Evolutionary conservation across 2,888 invertebrate species (phyloP).

Genomic region (Uropetala carovei): DNA sequence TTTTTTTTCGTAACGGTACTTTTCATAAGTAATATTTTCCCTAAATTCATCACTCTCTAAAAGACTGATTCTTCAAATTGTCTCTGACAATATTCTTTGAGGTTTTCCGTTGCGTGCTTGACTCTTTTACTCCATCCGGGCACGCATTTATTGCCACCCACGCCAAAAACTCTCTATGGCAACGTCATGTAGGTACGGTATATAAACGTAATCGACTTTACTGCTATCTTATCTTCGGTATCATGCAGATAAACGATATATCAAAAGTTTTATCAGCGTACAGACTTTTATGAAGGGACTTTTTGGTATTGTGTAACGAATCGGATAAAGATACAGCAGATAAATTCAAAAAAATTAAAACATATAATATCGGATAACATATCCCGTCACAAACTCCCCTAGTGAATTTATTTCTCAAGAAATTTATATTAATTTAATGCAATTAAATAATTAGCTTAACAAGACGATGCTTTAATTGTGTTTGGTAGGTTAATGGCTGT

Average conservation of each 20-base stretch:
- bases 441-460: no score
- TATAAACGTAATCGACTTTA: not conserved
- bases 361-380: no score
- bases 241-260: constrained; percentile 9
- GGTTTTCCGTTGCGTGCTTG: not conserved
- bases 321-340: not conserved
- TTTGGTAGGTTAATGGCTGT: no score
- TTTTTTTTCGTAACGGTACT: no score
- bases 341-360: not conserved
- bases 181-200: constrained; percentile 26
- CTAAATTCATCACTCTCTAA: no score
- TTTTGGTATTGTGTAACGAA: constrained; percentile 33
- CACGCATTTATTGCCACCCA: not conserved
- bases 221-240: constrained; percentile 59
- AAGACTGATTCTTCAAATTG: not conserved
- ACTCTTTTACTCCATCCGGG: not conserved
- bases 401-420: no score
- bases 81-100: not conserved
- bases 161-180: not conserved
- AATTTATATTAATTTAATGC: no score
- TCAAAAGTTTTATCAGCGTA: constrained; percentile 37
- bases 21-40: no score
- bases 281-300: not conserved
- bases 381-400: no score
- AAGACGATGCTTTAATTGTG: no score